Percentiles rank a stretch among this genome's conserved stretches.
phyloP scores from a whole-genome alignment of 2,888 invertebrate species.

The Beris chalybata region DNA sequence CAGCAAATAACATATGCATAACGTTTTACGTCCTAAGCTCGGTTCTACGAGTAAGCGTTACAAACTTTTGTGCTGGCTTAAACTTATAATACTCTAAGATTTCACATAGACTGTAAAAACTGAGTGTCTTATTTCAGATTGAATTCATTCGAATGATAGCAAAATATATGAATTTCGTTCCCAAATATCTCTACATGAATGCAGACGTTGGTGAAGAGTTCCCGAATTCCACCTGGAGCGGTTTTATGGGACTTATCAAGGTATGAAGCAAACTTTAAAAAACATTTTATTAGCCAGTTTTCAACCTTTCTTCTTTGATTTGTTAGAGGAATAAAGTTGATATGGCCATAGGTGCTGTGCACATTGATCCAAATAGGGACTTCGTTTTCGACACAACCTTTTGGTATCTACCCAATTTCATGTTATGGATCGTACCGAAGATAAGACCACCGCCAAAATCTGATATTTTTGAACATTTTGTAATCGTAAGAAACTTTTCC shows the following conservation, averaged over 20 bases:
- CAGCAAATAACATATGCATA: too few species aligned
- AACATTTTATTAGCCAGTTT: too few species aligned
- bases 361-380: constrained; percentile 22
- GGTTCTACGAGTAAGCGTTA: too few species aligned
- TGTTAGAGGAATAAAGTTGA: constrained; percentile 33
- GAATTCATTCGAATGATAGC: constrained; percentile 33
- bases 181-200: constrained; percentile 23
- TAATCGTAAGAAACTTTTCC: constrained; percentile 6
- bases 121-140: constrained; percentile 26
- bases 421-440: constrained; percentile 31
- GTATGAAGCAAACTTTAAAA: constrained; percentile 6
- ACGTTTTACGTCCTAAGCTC: too few species aligned
- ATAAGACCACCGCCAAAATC: constrained; percentile 13
- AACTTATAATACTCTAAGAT: too few species aligned
- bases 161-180: constrained; percentile 29
- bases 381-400: constrained; percentile 29
- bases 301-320: background rate
- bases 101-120: too few species aligned
- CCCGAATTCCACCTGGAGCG: constrained; percentile 31
- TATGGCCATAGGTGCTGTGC: constrained; percentile 35
- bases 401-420: constrained; percentile 34
- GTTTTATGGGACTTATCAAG: constrained; percentile 35
- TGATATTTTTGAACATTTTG: constrained; percentile 21
- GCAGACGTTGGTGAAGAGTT: constrained; percentile 12
- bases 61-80: too few species aligned